Evolutionary conservation across 2,113 vertebrate species (phyloP).

Genomic region (Mastomys natalensis): DNA sequence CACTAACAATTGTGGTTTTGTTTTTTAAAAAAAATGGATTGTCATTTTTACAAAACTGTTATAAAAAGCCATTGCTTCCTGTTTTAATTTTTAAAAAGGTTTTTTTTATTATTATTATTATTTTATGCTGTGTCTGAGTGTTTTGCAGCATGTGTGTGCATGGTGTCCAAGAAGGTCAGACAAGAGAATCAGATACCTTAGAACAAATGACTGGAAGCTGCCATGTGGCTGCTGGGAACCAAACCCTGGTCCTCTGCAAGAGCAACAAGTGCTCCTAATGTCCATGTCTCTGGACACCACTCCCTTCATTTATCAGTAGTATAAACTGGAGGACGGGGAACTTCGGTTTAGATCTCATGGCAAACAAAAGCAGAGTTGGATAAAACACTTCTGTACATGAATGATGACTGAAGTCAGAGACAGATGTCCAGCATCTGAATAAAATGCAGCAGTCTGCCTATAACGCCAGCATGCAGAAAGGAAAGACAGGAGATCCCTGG

Average conservation of each 20-base stretch:
- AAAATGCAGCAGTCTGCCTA: too few relatives aligned
- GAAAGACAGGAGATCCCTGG: neutral
- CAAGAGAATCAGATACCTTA: neutral
- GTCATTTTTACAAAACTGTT: neutral
- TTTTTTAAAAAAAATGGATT: neutral
- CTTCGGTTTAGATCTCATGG: neutral
- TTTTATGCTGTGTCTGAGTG: neutral
- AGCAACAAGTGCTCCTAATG: neutral
- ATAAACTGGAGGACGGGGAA: neutral
- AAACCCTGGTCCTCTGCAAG: neutral
- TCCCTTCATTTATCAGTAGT: neutral
- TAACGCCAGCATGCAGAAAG: neutral
- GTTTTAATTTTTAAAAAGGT: neutral
- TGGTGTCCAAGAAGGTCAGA: neutral
- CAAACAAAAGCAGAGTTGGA: neutral
- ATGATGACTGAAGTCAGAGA: neutral
- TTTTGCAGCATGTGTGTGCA: neutral
- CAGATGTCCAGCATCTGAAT: rapidly evolving
- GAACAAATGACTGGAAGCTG: neutral
- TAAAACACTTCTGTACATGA: neutral
- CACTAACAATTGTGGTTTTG: neutral
- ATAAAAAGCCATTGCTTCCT: neutral
- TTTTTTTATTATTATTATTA: too few relatives aligned
- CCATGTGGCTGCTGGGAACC: neutral
- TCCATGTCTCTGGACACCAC: neutral